Base-by-base conservation (phyloP, 2,113 vertebrate genomes). In the Rhagologus leucostigma region DNA sequence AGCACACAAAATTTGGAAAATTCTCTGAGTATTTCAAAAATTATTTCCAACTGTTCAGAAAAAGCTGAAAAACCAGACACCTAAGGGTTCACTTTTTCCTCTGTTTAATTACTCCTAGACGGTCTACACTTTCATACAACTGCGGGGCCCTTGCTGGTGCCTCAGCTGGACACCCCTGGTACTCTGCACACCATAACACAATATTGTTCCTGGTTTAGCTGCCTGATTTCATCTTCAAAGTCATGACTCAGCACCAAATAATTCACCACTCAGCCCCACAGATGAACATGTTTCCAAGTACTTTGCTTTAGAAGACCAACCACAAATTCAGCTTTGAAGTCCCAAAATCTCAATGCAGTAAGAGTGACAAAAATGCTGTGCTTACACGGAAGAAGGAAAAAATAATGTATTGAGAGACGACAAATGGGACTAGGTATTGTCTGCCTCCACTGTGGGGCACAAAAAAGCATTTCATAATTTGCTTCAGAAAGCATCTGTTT, bases 311-410 rank as follows among this genome's bases (percentile, higher is more conserved):
- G 47, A 76, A 73, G 18, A 79, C 7, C 29, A 75, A 68, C 4
- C 13, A 81, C 5, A 87, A 71, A 84, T 16, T n/a, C 44, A 80
- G 32, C 18, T 60, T 64, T 42, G 10, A 76, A 60, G 30, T 59
- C 55, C 4, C 23, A 44, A 83, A 53, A 59, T 4, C 4, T 0
- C 8, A 55, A 32, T 1, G 18, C 4, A 47, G 14, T 41, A 53
- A 49, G 24, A 44, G 22, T 29, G 26, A 64, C 27, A 59, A 91
- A 76, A 75, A 59, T 23, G 5, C 21, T 19, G 1, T 13, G 20
- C 44, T 60, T 73, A 69, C 26, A 37, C 0, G 0, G 23, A 9
- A 29, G 27, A 87, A 76, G 6, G 5, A 30, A 79, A 82, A 44
- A 64, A n/a, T 29, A 19, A 55, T 23, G 41, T 70, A 41, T 0